Conservation (phyloP, 2,113 vertebrate species). For the Mellivora capensis region DNA sequence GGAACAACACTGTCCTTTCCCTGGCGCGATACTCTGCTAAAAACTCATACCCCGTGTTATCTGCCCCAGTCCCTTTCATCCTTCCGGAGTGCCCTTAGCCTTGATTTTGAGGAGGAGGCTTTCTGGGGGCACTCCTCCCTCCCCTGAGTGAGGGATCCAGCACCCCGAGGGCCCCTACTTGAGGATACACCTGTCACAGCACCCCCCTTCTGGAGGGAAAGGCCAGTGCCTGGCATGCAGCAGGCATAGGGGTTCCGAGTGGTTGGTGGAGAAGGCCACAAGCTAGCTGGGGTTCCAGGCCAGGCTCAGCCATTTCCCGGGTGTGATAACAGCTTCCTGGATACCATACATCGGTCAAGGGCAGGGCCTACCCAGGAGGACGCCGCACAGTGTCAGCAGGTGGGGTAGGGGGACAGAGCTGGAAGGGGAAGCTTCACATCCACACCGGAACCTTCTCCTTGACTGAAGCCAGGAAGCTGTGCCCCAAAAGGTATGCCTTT, state of each 20-base stretch:
- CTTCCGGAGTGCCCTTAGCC: not conserved
- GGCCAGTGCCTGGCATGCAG: not conserved
- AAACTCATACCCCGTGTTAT: rapidly evolving
- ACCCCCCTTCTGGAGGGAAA: not conserved
- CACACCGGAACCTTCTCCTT: not conserved
- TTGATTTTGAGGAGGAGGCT: not conserved
- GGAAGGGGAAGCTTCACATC: not conserved
- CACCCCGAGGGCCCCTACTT: not conserved
- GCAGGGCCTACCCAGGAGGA: not conserved
- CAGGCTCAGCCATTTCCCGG: not conserved
- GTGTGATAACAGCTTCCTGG: not conserved
- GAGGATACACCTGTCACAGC: rapidly evolving
- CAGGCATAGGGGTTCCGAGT: not conserved
- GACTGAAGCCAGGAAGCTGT: not conserved
- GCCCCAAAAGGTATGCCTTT: not conserved
- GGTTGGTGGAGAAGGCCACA: not conserved
- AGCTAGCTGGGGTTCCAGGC: not conserved
- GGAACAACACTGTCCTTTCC: not conserved
- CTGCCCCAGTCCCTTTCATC: not conserved
- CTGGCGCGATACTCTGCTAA: not conserved
- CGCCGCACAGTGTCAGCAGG: not conserved
- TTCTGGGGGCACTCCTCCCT: not conserved
- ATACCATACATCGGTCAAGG: not conserved
- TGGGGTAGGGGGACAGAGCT: not conserved
- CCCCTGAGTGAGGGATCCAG: not conserved